Conservation (phyloP, 2,113 vertebrate species). For the Maccullochella peelii region DNA sequence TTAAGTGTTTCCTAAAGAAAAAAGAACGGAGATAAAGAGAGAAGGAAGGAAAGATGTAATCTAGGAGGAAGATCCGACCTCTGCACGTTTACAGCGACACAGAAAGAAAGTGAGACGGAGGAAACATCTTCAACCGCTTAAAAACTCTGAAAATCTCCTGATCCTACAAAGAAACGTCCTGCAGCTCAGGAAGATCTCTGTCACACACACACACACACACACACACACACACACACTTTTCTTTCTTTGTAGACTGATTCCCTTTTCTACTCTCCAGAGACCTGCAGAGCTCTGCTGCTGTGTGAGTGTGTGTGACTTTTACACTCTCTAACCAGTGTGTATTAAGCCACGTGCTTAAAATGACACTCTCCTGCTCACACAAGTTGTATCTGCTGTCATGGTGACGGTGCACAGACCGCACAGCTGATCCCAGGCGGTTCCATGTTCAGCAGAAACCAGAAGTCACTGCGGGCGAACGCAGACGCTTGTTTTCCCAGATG, state of each 20-base stretch:
- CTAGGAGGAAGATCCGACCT: background rate
- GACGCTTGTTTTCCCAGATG: no score
- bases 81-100: background rate
- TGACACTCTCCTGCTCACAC: no score
- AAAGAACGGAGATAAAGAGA: background rate
- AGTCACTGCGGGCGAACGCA: no score
- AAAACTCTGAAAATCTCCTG: conserved; percentile 26
- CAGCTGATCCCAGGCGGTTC: no score
- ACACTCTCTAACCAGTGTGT: no score
- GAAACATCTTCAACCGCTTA: no score
- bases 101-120: background rate
- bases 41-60: background rate
- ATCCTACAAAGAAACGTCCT: conserved; percentile 62
- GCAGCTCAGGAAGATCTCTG: conserved; percentile 54
- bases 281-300: conserved; percentile 40
- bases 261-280: conserved; percentile 54
- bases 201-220: background rate
- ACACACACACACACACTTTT: background rate
- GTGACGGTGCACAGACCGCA: no score
- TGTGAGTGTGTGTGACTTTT: background rate
- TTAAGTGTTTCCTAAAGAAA: no score
- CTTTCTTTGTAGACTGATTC: conserved; percentile 58
- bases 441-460: no score
- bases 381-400: no score
- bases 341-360: no score